A percentile compares a stretch with the other conserved stretches of the same genome.
Conservation (phyloP, 1,140 invertebrate genomes). For the Brachionus koreanus region DNA sequence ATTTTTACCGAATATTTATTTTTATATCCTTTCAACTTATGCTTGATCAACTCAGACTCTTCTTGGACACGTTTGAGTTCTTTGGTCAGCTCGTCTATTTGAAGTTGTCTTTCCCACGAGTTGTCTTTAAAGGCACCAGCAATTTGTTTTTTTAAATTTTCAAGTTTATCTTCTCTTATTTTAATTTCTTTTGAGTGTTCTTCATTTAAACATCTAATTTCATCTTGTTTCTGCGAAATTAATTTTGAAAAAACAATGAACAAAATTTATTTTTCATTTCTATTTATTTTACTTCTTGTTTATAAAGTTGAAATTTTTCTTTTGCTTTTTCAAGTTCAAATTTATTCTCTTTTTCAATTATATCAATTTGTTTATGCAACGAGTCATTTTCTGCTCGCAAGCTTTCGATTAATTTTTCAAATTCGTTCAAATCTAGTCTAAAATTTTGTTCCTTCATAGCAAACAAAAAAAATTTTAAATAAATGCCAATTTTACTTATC, state of each 20-base stretch:
- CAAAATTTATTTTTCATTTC: neutral
- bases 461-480: no score
- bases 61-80: conserved; percentile 52
- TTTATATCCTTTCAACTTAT: conserved; percentile 49
- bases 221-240: neutral
- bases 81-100: conserved; percentile 54
- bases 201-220: conserved; percentile 46
- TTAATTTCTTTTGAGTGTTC: conserved; percentile 50
- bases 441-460: neutral
- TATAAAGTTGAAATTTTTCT: neutral
- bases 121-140: conserved; percentile 54
- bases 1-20: conserved; percentile 47
- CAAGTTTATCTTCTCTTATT: conserved; percentile 51
- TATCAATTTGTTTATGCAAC: neutral
- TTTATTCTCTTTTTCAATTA: neutral
- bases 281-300: neutral
- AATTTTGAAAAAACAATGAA: neutral
- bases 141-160: conserved; percentile 52
- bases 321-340: neutral
- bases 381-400: neutral
- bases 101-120: conserved; percentile 54
- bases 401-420: neutral
- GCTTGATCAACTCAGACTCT: conserved; percentile 50
- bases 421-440: neutral
- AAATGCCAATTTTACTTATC: no score